Conservation (phyloP, 2,797 vertebrate genomes). For the Dicrostonyx torquatus region DNA sequence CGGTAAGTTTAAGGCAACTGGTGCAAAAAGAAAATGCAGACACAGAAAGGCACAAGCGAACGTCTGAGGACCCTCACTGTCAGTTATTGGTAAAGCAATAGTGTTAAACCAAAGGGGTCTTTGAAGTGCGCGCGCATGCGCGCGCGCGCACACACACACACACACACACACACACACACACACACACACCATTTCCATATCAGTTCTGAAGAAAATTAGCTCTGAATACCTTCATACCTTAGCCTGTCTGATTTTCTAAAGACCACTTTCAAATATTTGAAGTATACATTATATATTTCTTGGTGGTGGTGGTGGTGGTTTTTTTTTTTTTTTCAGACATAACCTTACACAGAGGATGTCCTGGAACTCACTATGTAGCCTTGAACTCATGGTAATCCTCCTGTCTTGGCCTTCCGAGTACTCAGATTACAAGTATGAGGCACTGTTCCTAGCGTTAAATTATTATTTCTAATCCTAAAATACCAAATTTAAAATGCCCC, state of each 20-base stretch:
- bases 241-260: background rate
- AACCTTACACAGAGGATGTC: background rate
- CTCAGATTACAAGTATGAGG: background rate
- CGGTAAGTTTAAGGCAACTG: background rate
- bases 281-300: background rate
- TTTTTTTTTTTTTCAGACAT: background rate
- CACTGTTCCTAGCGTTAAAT: background rate
- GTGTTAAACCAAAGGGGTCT: background rate
- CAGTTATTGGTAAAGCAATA: background rate
- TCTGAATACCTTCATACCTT: background rate
- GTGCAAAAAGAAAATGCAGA: background rate
- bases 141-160: background rate
- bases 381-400: background rate
- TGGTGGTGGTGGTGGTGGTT: background rate
- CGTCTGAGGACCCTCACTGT: background rate
- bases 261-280: background rate
- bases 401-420: background rate
- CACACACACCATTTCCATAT: background rate
- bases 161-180: background rate
- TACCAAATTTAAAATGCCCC: background rate
- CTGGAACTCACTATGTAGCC: background rate
- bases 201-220: constrained; percentile 6
- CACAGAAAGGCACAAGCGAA: background rate
- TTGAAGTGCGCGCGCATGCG: background rate
- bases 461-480: background rate